Base-by-base conservation (phyloP, 2,113 vertebrate species). In the Oreochromis tanganicae region DNA sequence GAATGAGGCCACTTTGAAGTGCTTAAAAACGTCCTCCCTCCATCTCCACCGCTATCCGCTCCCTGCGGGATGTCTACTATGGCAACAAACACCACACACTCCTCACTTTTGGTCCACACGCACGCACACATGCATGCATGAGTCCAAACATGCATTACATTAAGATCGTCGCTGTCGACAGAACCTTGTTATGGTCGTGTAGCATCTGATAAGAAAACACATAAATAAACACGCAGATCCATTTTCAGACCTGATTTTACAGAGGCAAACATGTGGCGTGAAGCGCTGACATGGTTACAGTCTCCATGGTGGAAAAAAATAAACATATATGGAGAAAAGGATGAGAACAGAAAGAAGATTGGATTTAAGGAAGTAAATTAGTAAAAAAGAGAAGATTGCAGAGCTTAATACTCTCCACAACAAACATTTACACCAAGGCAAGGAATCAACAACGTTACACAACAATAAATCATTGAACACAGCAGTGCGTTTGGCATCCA, bases 1-100 rank as follows among this genome's bases (percentile, higher is more conserved):
- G 92, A 93, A 93, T 92, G 90, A 91, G 87, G 93, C 85, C 93
- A 94, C 95, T 95, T 95, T 95, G 92, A 95, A 94, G 95, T 91
- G 86, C 89, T 94, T 93, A 93, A 94, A 92, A 91, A 88, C 71
- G 38, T 92, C 86, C 89, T 88, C 79, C 81, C 71, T 91, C 85
- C 85, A 89, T 88, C 85, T 73, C 82, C 75, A 79, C 88, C 63
- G 16, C 93, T 84, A 86, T 91, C 85, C 11, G 24, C 48, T 93
- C 94, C 93, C 93, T 85, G 86, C 14, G 90, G 93, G 92, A 87
- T 71, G 55, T 91, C 90, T 88, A 80, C 92, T 90, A 89, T 90
- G 87, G 91, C 90, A 93, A 92, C 90, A 93, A 82, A 79, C 80
- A 59, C 32, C 36, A 54, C 10, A 52, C 48, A 16, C 38, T 17